Conservation (phyloP, 2,113 vertebrate species). For the Boleophthalmus pectinirostris region DNA sequence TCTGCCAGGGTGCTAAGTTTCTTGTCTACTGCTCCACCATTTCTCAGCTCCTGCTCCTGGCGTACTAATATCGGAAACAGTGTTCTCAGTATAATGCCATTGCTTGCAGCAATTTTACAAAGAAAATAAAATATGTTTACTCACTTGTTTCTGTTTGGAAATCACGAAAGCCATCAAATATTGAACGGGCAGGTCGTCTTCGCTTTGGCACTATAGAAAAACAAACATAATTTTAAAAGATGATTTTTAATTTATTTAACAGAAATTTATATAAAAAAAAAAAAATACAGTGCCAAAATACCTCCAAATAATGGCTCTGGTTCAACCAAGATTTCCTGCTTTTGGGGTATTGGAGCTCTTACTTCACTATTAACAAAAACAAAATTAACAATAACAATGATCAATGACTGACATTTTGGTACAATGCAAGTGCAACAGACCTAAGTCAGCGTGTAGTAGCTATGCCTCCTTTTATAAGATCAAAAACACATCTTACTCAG, state of each 20-base stretch:
- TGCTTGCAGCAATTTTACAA: neutral
- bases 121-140: slow-evolving; percentile 21
- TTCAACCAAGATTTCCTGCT: slow-evolving; percentile 98
- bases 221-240: slow-evolving; percentile 2
- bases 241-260: no score
- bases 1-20: slow-evolving; percentile 97
- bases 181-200: slow-evolving; percentile 93
- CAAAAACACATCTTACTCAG: slow-evolving; percentile 82
- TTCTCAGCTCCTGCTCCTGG: slow-evolving; percentile 97
- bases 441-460: neutral
- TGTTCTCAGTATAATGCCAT: neutral
- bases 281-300: slow-evolving; percentile 59
- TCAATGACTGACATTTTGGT: neutral
- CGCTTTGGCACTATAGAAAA: slow-evolving; percentile 90
- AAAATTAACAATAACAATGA: neutral
- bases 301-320: slow-evolving; percentile 98
- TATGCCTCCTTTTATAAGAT: neutral
- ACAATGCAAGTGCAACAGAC: neutral
- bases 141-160: slow-evolving; percentile 99
- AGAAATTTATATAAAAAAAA: neutral
- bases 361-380: slow-evolving; percentile 84
- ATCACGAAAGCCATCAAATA: slow-evolving; percentile 98
- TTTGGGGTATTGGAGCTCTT: slow-evolving; percentile 97
- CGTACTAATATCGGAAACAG: slow-evolving; percentile 80
- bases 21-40: slow-evolving; percentile 95